phyloP scores from a whole-genome alignment of 1,140 invertebrate genomes.

The Nasonia giraulti region DNA sequence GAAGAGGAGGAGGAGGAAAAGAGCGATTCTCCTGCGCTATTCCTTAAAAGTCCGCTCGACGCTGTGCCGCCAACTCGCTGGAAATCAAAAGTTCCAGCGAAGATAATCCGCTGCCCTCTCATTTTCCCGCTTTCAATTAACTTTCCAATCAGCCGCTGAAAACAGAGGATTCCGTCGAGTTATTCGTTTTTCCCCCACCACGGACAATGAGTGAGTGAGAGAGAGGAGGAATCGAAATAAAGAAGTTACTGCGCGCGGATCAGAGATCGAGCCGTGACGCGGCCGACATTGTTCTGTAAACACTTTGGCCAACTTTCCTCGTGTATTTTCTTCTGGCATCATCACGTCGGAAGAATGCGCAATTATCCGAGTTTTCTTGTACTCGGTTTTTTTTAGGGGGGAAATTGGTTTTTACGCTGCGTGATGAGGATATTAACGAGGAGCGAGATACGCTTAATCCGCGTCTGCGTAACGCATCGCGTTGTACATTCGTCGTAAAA shows the following conservation, averaged over 20 bases:
- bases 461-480: too few species aligned
- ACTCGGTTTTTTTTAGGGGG: neutral
- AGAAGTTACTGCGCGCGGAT: neutral
- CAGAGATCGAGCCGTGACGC: neutral
- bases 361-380: neutral
- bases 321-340: neutral
- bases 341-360: neutral
- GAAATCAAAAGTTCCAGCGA: conserved; percentile 17
- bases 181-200: neutral
- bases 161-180: neutral
- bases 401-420: too few species aligned
- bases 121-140: conserved; percentile 33
- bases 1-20: neutral
- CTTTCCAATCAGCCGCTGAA: conserved; percentile 27
- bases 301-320: neutral
- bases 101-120: conserved; percentile 24
- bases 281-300: neutral
- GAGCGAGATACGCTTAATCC: too few species aligned
- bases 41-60: neutral
- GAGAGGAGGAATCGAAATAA: neutral
- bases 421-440: too few species aligned
- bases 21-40: neutral
- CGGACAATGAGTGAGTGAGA: neutral
- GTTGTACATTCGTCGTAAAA: too few species aligned
- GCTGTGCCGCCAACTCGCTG: neutral